phyloP scores from a whole-genome alignment of 2,113 vertebrate species.

The Tympanuchus pallidicinctus region DNA sequence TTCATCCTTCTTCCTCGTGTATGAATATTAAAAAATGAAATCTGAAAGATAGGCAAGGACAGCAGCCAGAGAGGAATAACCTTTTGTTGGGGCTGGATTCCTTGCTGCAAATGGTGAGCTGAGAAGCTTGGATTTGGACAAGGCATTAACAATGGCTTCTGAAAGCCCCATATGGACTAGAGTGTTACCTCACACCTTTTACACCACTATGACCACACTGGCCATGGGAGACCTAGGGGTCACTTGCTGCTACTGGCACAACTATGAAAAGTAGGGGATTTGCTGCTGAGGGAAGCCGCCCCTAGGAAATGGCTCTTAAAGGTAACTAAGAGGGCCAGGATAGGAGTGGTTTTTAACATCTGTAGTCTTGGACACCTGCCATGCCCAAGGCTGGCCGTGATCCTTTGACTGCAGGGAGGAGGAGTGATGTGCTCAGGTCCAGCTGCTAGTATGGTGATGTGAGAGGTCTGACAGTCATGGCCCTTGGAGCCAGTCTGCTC shows the following conservation, averaged over 20 bases:
- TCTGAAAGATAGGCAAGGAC: background rate
- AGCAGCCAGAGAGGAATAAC: background rate
- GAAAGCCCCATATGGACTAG: background rate
- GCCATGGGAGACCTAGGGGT: background rate
- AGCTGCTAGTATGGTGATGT: background rate
- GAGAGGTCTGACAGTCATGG: background rate
- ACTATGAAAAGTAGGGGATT: background rate
- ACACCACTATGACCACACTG: background rate
- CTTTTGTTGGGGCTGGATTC: background rate
- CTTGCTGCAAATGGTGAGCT: rapidly evolving
- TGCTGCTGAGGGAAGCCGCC: background rate
- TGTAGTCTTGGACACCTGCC: background rate
- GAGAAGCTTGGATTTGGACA: background rate
- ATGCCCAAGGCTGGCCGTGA: background rate
- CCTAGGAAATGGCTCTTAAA: background rate
- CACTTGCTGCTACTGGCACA: background rate
- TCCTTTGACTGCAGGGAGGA: background rate
- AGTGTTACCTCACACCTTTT: background rate
- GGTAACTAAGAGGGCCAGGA: background rate
- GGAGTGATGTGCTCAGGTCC: background rate
- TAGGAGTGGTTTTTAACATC: background rate
- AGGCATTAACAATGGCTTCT: background rate
- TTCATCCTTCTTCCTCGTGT: background rate
- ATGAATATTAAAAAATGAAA: background rate
- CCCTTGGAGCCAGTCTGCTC: background rate